Evolutionary conservation across 2,888 invertebrate species (phyloP), one percentile per base, ranked within the genome.

Genomic region (Oscheius myriophilus): DNA sequence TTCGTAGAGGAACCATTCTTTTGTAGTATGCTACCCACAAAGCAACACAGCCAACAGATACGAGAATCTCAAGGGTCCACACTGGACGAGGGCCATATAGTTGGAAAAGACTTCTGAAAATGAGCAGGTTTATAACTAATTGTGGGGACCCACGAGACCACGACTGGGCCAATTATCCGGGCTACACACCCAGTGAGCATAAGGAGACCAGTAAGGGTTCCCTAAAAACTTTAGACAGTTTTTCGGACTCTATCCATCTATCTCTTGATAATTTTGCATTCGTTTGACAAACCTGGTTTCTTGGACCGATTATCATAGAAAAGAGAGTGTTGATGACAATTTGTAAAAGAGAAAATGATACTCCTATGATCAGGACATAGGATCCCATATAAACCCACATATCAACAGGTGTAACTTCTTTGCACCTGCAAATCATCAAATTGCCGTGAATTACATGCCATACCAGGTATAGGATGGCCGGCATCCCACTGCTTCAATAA

Each of bases 231-330:
- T 55, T 41, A 1, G 26, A 39, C 18, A 12, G 12, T 41, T 18
- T 18, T n/a, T 58, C 33, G 16, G 4, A 14, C 12, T 12, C 45
- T 43, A n/a, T 53, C 41, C n/a, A 16, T n/a, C n/a, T n/a, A n/a
- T n/a, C n/a, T n/a, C n/a, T n/a, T n/a, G n/a, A n/a, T n/a, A n/a
- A n/a, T n/a, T n/a, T n/a, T n/a, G n/a, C n/a, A n/a, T n/a, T n/a
- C n/a, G n/a, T 12, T 12, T 12, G 9, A 33, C 14, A 18, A 18
- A 86, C 87, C 85, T 88, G 88, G 16, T 87, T 86, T 67, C 86
- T 82, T 18, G 87, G 87, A 41, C 88, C 88, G 1, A 88, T 80
- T 9, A 88, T 82, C 67, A 87, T 87, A 12, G 87, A 87, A 74
- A 81, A 87, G 6, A 87, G 75, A 0, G 87, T 81, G 67, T 86